Conservation (phyloP, 53 echinoderm and acorn worm species). For the Apostichopus leukothele region DNA sequence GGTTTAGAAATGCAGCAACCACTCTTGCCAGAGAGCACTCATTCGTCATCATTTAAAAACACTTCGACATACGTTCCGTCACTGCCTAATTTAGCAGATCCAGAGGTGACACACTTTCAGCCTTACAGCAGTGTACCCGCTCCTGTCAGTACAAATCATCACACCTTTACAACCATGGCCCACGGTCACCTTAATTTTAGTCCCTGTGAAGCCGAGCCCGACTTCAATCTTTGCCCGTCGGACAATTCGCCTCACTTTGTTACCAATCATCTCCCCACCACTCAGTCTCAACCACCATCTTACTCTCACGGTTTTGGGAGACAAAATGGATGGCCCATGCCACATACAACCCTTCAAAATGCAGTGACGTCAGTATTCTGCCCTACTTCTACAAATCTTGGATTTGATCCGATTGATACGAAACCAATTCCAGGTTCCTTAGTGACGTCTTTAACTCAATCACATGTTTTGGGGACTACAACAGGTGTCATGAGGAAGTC, state of each 20-base stretch:
- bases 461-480: conserved; percentile 44
- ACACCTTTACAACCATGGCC: conserved; percentile 50
- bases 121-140: conserved; percentile 48
- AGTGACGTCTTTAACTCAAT: conserved; percentile 48
- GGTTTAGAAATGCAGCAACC: conserved; percentile 41
- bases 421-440: conserved; percentile 51
- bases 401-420: conserved; percentile 40
- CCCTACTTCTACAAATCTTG: conserved; percentile 42
- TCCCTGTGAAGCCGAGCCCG: conserved; percentile 53
- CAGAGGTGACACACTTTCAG: conserved; percentile 55
- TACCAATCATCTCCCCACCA: conserved; percentile 38
- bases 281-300: conserved; percentile 37
- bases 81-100: conserved; percentile 54
- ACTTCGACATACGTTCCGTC: conserved; percentile 53
- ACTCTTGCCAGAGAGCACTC: conserved; percentile 57
- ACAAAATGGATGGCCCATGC: conserved; percentile 52
- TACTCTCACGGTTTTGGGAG: conserved; percentile 39
- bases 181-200: conserved; percentile 50
- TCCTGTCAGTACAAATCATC: conserved; percentile 58
- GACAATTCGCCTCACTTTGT: conserved; percentile 52
- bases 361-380: conserved; percentile 53
- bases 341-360: conserved; percentile 59
- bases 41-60: conserved; percentile 54
- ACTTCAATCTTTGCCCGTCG: conserved; percentile 42
- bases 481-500: conserved; percentile 57